Evolutionary conservation across 2,113 vertebrate species (phyloP), one percentile per base, ranked within the genome.

Genomic region (Clupea harengus): DNA sequence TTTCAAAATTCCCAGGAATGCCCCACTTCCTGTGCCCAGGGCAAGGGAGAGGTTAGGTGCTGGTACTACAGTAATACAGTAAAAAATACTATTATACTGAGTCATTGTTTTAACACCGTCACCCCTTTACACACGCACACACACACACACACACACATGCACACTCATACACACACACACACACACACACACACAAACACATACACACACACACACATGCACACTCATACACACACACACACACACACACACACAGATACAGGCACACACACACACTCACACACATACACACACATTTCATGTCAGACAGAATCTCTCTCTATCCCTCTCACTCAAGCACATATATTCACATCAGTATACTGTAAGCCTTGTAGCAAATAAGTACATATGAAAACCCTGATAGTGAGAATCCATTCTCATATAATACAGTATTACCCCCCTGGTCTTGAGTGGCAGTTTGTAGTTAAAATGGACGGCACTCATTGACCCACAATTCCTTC

Each of bases 401-500:
- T 4, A 78, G 28, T 78, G 28, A 78, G 15, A 78, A 49, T 47
- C 81, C n/a, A 82, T 82, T 82, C 46, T n/a, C 2, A 11, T 13
- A 78, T 39, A 78, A 78, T 78, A 13, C 28, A 78, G 44, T 10
- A 18, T 67, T 45, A 44, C 54, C 60, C 44, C 45, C 54, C 52
- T 64, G 60, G 54, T 64, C 54, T 54, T 83, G 52, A 60, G 57
- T 44, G 22, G 82, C 54, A 83, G 82, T 45, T n/a, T 83, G 11
- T 45, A 45, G 32, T 45, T 44, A 25, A 82, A 86, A 85, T 60
- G 72, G 85, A 83, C 82, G 44, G 22, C 78, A 81, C 64, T 86
- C 52, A 54, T 81, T 88, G 85, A 87, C 78, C 86, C 86, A 80
- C 67, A 86, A 84, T 84, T 46, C 60, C 50, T 84, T 85, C 72